These are phyloP conservation scores for Opisthograptis luteolata DNA, from an alignment of 2,888 invertebrate genomes.

Conservation along the genomic window DNA sequence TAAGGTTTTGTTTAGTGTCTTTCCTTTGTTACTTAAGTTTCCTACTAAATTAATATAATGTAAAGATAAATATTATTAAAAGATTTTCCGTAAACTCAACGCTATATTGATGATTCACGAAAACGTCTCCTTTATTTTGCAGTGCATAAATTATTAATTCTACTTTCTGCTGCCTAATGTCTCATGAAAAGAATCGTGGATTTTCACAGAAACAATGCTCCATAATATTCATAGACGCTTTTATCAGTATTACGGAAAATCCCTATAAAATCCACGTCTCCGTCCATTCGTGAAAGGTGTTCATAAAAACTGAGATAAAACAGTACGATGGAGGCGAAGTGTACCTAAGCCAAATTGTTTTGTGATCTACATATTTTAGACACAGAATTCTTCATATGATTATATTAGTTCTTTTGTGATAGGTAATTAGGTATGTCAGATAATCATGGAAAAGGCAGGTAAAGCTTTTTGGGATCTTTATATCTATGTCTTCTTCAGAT, in stretches of 20 bases:
- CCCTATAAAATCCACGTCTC: constrained; percentile 36
- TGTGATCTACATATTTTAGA: no score
- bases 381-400: no score
- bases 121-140: neutral
- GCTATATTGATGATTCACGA: neutral
- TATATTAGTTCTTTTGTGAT: no score
- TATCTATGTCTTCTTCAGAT: no score
- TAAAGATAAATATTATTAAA: no score
- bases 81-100: neutral
- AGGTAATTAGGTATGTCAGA: no score
- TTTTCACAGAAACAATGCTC: constrained; percentile 25
- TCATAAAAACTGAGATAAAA: constrained; percentile 5
- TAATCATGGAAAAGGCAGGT: no score
- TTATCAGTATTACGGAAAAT: constrained; percentile 34
- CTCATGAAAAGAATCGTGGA: constrained; percentile 20
- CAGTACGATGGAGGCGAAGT: constrained; percentile 1
- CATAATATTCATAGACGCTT: constrained; percentile 33
- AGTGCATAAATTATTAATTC: neutral
- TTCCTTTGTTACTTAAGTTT: no score
- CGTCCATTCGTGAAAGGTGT: constrained; percentile 23
- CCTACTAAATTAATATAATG: no score
- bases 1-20: no score
- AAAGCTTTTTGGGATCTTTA: no score
- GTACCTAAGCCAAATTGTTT: neutral
- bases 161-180: constrained; percentile 15